Evolutionary conservation across 2,113 vertebrate genomes (phyloP).

Genomic region (Limnothrissa miodon): DNA sequence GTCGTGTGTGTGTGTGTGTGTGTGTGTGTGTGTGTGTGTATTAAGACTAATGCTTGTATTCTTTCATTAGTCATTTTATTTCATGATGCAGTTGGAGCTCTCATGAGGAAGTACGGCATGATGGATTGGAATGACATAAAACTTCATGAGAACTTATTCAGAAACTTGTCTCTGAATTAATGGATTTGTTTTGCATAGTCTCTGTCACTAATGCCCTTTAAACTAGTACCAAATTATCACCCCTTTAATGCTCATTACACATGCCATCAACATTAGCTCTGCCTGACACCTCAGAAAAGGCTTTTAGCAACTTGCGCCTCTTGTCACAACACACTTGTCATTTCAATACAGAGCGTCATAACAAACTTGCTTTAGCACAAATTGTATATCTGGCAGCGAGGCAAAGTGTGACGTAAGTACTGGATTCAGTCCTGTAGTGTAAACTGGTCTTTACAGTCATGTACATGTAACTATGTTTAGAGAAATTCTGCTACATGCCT

Average conservation of each 20-base stretch:
- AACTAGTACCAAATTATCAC: not conserved
- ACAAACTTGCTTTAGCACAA: not conserved
- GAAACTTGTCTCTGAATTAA: not conserved
- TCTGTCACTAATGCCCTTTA: not conserved
- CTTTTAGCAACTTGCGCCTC: not conserved
- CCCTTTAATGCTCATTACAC: not conserved
- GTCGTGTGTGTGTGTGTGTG: no score
- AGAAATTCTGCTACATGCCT: not conserved
- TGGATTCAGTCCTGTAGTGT: not conserved
- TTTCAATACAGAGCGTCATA: not conserved
- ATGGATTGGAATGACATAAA: not conserved
- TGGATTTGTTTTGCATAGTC: not conserved
- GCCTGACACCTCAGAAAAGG: not conserved
- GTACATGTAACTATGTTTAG: not conserved
- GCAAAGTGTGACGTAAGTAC: not conserved
- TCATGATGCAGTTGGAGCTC: not conserved
- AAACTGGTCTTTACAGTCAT: not conserved
- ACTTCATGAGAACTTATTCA: not conserved
- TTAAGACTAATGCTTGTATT: not conserved
- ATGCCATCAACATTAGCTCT: not conserved
- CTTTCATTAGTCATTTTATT: not conserved
- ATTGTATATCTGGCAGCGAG: not conserved
- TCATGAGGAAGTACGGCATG: not conserved
- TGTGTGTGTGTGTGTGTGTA: not conserved
- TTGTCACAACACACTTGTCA: not conserved